Evolutionary conservation across 2,888 invertebrate genomes (phyloP).

Genomic region (Clitarchus hookeri): DNA sequence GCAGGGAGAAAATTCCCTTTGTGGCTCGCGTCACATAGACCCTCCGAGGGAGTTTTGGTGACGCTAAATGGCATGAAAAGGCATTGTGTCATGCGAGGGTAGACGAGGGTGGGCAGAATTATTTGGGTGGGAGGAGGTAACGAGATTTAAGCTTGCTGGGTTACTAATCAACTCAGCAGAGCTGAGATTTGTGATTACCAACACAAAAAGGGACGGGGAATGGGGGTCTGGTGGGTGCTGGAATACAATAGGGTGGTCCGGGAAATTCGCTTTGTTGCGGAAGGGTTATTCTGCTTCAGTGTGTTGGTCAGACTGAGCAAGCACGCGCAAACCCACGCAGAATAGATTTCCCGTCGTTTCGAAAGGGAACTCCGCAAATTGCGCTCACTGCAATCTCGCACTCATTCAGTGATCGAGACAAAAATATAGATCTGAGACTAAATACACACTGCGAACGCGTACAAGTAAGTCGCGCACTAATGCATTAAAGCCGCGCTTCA

Average conservation of each 20-base stretch:
- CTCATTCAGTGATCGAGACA: not conserved
- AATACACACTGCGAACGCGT: too few relatives aligned
- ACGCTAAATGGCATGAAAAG: slow-evolving; percentile 14
- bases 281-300: not conserved
- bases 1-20: not conserved
- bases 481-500: too few relatives aligned
- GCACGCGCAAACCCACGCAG: not conserved
- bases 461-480: too few relatives aligned
- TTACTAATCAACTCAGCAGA: slow-evolving; percentile 6
- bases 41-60: not conserved
- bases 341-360: not conserved
- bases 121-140: not conserved
- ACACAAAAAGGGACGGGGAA: not conserved
- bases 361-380: too few relatives aligned
- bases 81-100: not conserved
- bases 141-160: not conserved
- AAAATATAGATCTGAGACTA: too few relatives aligned
- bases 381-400: not conserved
- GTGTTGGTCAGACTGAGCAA: not conserved
- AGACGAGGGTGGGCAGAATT: not conserved
- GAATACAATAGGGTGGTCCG: not conserved
- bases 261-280: slow-evolving; percentile 6
- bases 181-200: slow-evolving; percentile 3
- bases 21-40: not conserved
- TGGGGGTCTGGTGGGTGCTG: not conserved